Base-by-base conservation (phyloP, 2,888 invertebrate genomes). In the Hylaea fasciaria region DNA sequence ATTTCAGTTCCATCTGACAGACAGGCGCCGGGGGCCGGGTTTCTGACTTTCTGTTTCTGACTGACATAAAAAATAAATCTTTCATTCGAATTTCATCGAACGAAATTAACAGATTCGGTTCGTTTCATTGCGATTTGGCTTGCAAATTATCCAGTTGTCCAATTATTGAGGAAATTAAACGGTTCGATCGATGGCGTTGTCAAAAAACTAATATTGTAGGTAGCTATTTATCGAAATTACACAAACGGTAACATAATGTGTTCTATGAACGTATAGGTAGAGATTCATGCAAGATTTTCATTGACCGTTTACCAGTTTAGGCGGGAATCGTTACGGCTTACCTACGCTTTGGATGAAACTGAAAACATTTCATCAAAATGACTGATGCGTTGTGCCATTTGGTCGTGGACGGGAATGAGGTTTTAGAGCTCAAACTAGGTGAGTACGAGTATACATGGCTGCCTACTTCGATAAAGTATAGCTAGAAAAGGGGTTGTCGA, bases 371-470 rank as follows among this genome's bases (percentile, higher is more conserved):
- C 64, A 66, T 57, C 57, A 87, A 76, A 75, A 92, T 92, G 91
- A 92, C 91, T 77, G 92, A 92, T 71, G 86, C 87, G 7, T 72
- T 92, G 73, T 87, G 88, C 73, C 91, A 92, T 83, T 87, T 93
- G 69, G 92, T 93, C 61, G 91, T 92, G 40, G 93, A 94, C 77
- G 93, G 93, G 47, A 94, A 94, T 75, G 93, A 94, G 57, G 93
- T 91, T 17, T 80, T 94, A 64, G 92, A 94, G 73, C 84, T 94
- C 22, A 65, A 65, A 44, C 47, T 69, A 46, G 64, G 64, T 64
- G 56, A 55, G 62, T 11, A 16, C 62, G 56, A 55, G 62, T 11
- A 16, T 46, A 43, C 45, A 49, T 49, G 29, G 29, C 12, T 35
- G 47, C 44, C 17, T 46, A 46, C 44, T 44, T 43, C 37, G 48